These are phyloP conservation scores for Eudasyphora cyanicolor DNA, from an alignment of 2,888 invertebrate species.

Conservation along the genomic window DNA sequence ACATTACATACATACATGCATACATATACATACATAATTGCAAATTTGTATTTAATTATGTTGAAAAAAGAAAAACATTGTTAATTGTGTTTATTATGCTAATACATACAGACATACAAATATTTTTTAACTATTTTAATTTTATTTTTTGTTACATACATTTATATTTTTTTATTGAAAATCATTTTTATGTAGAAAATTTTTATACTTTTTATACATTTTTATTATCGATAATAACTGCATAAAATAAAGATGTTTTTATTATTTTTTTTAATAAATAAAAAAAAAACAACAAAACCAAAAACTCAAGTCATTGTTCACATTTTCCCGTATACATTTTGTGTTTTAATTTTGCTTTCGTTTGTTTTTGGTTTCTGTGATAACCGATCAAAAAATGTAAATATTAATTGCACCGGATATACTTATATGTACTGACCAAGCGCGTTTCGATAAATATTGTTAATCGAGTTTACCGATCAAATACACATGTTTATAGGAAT, in stretches of 20 bases:
- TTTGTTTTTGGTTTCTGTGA: neutral
- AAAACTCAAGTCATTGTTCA: constrained; percentile 42
- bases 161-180: constrained; percentile 52
- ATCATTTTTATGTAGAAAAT: constrained; percentile 66
- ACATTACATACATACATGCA: constrained; percentile 26
- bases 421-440: too few relatives aligned
- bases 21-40: constrained; percentile 32
- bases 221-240: constrained; percentile 53
- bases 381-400: too few relatives aligned
- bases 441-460: too few relatives aligned
- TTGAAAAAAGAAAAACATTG: constrained; percentile 3
- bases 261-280: constrained; percentile 52
- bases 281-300: constrained; percentile 30
- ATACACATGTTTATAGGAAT: too few relatives aligned
- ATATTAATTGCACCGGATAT: too few relatives aligned
- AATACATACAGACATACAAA: constrained; percentile 43
- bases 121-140: constrained; percentile 30
- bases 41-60: constrained; percentile 32
- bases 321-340: neutral
- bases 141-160: constrained; percentile 39
- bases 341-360: neutral
- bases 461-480: too few relatives aligned
- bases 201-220: constrained; percentile 69
- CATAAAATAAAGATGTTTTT: constrained; percentile 48
- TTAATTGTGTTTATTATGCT: constrained; percentile 45